A percentile compares a stretch with the other conserved stretches of the same genome.
These are phyloP conservation scores for Tinea semifulvella DNA, from an alignment of 2,888 invertebrate species.

Conservation along the genomic window DNA sequence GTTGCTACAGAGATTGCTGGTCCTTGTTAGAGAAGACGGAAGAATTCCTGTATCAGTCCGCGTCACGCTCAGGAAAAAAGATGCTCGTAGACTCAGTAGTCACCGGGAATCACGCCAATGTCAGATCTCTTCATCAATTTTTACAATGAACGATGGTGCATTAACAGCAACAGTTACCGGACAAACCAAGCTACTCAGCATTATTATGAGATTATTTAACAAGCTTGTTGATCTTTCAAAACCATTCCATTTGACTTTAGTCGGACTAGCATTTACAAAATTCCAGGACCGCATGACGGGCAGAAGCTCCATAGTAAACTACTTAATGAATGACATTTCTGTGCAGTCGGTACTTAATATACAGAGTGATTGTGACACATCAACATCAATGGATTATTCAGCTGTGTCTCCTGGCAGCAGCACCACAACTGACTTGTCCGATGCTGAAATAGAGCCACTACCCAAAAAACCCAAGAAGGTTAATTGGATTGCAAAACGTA, in stretches of 20 bases:
- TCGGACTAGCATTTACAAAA: constrained; percentile 85
- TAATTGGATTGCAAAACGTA: constrained; percentile 57
- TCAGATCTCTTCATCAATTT: constrained; percentile 74
- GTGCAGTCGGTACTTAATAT: constrained; percentile 79
- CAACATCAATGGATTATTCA: constrained; percentile 57
- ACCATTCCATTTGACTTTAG: constrained; percentile 81
- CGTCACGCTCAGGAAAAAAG: constrained; percentile 78
- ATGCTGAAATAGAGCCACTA: constrained; percentile 76
- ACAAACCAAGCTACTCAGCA: constrained; percentile 71
- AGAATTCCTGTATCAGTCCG: constrained; percentile 79
- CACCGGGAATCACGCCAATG: constrained; percentile 81
- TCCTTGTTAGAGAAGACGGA: constrained; percentile 79
- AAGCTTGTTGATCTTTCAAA: constrained; percentile 75
- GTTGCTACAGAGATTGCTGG: constrained; percentile 73
- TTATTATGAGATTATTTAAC: constrained; percentile 79
- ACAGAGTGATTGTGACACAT: constrained; percentile 64
- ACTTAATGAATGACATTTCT: constrained; percentile 79
- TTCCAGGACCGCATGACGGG: constrained; percentile 77
- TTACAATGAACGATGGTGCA: constrained; percentile 58
- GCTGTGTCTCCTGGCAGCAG: constrained; percentile 58
- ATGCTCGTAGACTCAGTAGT: constrained; percentile 71
- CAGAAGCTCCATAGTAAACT: constrained; percentile 77
- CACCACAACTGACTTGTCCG: constrained; percentile 68
- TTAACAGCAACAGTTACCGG: constrained; percentile 60
- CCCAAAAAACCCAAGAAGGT: constrained; percentile 75